Base-by-base conservation (phyloP, 2,888 invertebrate species). In the Byasa hedistus region DNA sequence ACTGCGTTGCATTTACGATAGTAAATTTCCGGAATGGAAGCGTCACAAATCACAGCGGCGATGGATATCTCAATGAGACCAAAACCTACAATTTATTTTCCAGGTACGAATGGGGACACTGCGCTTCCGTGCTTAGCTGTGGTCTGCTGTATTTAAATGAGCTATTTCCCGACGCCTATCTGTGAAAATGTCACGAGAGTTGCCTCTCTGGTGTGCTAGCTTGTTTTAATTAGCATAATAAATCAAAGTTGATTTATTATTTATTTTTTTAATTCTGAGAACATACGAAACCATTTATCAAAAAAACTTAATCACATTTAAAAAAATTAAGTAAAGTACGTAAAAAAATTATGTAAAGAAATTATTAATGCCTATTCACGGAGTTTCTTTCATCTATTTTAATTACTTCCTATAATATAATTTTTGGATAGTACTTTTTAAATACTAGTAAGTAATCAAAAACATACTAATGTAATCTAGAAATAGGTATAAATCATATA, bases 131-230 rank as follows among this genome's bases (percentile, higher is more conserved):
- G 79, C 80, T 86, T 84, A 85, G 74, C 73, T 71, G 71, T 69
- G 73, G 78, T 74, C 81, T 85, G 78, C 79, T 85, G 87, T 85
- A 87, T 83, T 80, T 77, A 86, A 87, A 88, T 87, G 85, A 85
- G 84, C 83, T 80, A 85, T 83, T 86, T 84, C 86, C 84, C 75
- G 74, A 69, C 75, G 72, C 73, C 75, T 82, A 81, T 85, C 81
- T 80, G 78, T 79, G 75, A 80, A 81, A 81, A 80, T 72, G 80
- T 80, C 81, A 76, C 71, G 75, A 71, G 69, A 72, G 32, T 27
- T 32, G 54, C 64, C 58, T 54, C 64, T 64, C 12, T 32, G n/a
- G 64, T 65, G 54, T 59, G 39, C 27, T 44, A 32, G 32, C 55
- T 55, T 60, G 59, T 55, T 55, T 59, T 10, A 59, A 55, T 65